Evolutionary conservation across 2,888 invertebrate species (phyloP).

Genomic region (Dicyrtoma fusca): DNA sequence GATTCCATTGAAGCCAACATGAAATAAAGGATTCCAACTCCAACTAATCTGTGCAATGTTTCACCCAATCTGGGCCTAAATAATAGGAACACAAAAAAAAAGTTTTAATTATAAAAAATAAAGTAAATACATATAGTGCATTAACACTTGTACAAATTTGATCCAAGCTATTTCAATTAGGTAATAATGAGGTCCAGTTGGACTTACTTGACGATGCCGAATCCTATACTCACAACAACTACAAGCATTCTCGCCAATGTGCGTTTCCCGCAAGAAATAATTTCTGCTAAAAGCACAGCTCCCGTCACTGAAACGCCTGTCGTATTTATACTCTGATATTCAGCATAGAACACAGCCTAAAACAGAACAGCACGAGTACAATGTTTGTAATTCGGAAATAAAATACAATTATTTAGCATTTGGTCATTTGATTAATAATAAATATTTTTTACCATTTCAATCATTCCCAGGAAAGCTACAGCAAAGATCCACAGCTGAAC

Average conservation of each 20-base stretch:
- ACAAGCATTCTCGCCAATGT: conserved; percentile 91
- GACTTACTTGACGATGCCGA: conserved; percentile 90
- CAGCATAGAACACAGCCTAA: conserved; percentile 83
- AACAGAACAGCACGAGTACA: conserved; percentile 28
- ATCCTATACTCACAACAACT: conserved; percentile 91
- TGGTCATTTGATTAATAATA: not conserved
- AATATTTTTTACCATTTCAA: conserved; percentile 66
- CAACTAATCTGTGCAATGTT: conserved; percentile 83
- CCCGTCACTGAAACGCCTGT: conserved; percentile 69
- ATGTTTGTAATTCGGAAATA: not conserved
- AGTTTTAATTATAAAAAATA: not conserved
- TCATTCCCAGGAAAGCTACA: conserved; percentile 83
- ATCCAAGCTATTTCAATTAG: too few relatives aligned
- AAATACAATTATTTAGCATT: conserved; percentile 16
- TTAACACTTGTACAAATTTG: too few relatives aligned
- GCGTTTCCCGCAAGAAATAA: conserved; percentile 88
- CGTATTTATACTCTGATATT: conserved; percentile 77
- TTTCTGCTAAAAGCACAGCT: conserved; percentile 82
- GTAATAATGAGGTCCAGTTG: too few relatives aligned
- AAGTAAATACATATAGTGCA: too few relatives aligned
- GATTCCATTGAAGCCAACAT: conserved; percentile 83
- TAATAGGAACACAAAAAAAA: not conserved
- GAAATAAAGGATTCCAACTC: conserved; percentile 81
- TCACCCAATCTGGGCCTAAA: conserved; percentile 81
- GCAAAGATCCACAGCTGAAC: conserved; percentile 97